These are phyloP conservation scores for Lasioglossum albipes DNA, from an alignment of 1,140 invertebrate species.

Conservation along the genomic window DNA sequence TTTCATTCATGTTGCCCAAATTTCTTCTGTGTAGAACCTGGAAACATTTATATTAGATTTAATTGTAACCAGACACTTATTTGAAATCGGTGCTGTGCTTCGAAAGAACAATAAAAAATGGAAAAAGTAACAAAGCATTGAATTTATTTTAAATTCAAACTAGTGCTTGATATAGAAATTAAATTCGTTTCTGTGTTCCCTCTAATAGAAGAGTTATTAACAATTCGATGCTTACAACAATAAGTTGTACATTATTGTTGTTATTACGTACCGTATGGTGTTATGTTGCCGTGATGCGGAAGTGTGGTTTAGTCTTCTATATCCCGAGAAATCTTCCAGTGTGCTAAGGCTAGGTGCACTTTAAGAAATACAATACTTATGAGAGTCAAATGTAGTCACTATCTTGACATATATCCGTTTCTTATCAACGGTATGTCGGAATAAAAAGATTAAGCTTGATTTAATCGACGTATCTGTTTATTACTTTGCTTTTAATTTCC, in stretches of 20 bases:
- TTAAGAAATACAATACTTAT: conserved; percentile 4
- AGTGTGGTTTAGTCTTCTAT: neutral
- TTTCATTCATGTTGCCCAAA: conserved; percentile 67
- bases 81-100: neutral
- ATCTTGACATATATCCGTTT: conserved; percentile 6
- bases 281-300: neutral
- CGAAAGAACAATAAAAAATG: too few relatives aligned
- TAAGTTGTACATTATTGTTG: neutral
- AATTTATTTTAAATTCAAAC: neutral
- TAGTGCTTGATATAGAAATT: neutral
- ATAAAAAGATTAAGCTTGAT: conserved; percentile 20
- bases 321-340: neutral
- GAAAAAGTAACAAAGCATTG: neutral
- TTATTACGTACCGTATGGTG: neutral
- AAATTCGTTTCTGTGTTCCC: neutral
- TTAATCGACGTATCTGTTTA: neutral
- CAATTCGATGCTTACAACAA: neutral
- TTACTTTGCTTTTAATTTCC: neutral
- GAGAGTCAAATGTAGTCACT: neutral
- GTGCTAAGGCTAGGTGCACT: neutral
- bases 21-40: neutral
- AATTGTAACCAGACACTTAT: neutral
- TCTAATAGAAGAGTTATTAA: neutral
- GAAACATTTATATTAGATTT: neutral
- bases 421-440: conserved; percentile 15